These are phyloP conservation scores for Phoenoteleia sp. DNA, from an alignment of 2,888 invertebrate species.

Conservation along the genomic window DNA sequence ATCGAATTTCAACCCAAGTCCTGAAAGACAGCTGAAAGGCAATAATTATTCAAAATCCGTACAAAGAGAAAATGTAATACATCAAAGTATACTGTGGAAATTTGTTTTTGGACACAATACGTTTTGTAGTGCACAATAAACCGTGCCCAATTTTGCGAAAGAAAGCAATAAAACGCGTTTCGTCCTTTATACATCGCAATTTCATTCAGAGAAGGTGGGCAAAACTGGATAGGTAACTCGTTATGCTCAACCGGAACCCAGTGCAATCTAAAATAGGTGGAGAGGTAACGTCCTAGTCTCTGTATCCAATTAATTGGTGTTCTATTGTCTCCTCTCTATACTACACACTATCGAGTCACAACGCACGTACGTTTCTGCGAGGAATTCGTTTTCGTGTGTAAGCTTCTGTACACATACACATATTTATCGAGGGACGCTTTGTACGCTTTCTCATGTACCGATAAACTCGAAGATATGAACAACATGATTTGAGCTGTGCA, in stretches of 20 bases:
- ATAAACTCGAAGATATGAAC: constrained; percentile 69
- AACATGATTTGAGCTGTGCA: constrained; percentile 73
- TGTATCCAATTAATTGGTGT: constrained; percentile 78
- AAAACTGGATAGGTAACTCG: constrained; percentile 61
- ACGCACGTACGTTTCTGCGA: constrained; percentile 67
- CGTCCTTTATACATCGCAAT: constrained; percentile 32
- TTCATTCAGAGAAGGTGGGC: constrained; percentile 56
- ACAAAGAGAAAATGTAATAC: constrained; percentile 38
- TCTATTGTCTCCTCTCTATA: constrained; percentile 73
- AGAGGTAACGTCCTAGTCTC: constrained; percentile 75
- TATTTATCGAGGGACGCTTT: constrained; percentile 64
- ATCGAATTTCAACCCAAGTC: constrained; percentile 23
- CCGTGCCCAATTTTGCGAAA: constrained; percentile 43
- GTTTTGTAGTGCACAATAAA: constrained; percentile 31
- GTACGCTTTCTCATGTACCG: constrained; percentile 58
- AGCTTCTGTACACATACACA: constrained; percentile 27
- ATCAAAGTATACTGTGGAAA: constrained; percentile 39
- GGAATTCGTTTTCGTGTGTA: constrained; percentile 58
- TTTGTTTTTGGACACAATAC: constrained; percentile 48
- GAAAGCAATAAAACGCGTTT: constrained; percentile 45
- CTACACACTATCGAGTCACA: constrained; percentile 42
- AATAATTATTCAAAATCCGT: constrained; percentile 49
- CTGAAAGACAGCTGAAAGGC: constrained; percentile 45
- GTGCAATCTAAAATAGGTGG: constrained; percentile 72
- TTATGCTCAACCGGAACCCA: constrained; percentile 53